A percentile compares a stretch with the other conserved stretches of the same genome.
phyloP scores from a whole-genome alignment of 2,113 vertebrate genomes.

The Catharus fuscescens region DNA sequence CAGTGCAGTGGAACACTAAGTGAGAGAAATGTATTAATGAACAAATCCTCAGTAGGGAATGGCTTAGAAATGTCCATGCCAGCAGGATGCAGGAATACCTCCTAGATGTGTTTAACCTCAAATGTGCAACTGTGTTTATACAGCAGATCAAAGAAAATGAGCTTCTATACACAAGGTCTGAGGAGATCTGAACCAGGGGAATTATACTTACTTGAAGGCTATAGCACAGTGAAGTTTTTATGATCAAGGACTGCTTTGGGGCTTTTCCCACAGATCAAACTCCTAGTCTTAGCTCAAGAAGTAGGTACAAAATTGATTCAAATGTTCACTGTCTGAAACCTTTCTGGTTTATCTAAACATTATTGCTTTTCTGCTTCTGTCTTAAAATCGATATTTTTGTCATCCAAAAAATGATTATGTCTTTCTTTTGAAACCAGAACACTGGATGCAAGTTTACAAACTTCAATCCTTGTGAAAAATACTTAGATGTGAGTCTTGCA shows the following conservation, averaged over 20 bases:
- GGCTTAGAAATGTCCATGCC: not conserved
- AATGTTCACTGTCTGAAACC: not conserved
- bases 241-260: not conserved
- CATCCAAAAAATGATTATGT: not conserved
- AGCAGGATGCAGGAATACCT: not conserved
- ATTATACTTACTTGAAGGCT: not conserved
- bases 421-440: not conserved
- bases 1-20: not conserved
- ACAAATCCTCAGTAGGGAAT: not conserved
- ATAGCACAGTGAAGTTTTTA: not conserved
- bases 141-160: conserved; percentile 5
- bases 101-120: not conserved
- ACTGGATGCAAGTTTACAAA: not conserved
- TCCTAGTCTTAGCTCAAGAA: not conserved
- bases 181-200: not conserved
- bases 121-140: not conserved
- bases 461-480: not conserved
- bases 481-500: not conserved
- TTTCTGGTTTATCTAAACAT: not conserved
- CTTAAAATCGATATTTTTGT: not conserved
- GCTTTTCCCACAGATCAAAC: not conserved
- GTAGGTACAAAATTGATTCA: not conserved
- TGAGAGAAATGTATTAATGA: not conserved
- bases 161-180: not conserved
- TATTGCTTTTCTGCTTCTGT: not conserved